Conservation (phyloP, 2,113 vertebrate genomes). For the Pungitius pungitius region DNA sequence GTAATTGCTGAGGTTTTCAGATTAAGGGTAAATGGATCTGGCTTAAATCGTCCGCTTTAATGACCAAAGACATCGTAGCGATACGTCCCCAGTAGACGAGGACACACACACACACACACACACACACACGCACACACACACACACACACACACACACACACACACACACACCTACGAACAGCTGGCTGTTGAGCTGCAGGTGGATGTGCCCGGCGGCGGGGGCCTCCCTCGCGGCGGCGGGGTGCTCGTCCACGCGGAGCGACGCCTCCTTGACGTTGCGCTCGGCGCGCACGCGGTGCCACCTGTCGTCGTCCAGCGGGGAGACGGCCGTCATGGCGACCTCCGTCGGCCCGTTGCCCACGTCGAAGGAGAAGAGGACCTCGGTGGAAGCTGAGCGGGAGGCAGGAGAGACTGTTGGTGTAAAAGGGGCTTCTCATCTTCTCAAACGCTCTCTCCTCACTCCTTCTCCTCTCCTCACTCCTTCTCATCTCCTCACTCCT, state of each 20-base stretch:
- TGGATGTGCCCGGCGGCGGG: slow-evolving; percentile 88
- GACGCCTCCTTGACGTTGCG: slow-evolving; percentile 91
- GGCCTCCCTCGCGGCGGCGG: slow-evolving; percentile 77
- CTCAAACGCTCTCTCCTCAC: not conserved
- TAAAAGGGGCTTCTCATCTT: no score
- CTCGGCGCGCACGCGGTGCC: slow-evolving; percentile 90
- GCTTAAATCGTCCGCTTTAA: slow-evolving; percentile 14
- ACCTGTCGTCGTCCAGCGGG: slow-evolving; percentile 88
- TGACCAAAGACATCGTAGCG: slow-evolving; percentile 1
- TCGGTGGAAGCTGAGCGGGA: slow-evolving; percentile 83
- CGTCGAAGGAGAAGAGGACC: slow-evolving; percentile 92
- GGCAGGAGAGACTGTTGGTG: no score
- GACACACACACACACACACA: not conserved
- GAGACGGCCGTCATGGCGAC: slow-evolving; percentile 79
- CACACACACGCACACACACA: slow-evolving; percentile 67
- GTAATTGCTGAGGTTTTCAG: not conserved
- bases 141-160: not conserved
- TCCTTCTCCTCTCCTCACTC: not conserved
- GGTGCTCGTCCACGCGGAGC: slow-evolving; percentile 86
- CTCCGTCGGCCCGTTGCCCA: slow-evolving; percentile 91
- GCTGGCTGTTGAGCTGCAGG: slow-evolving; percentile 93
- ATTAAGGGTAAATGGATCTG: not conserved
- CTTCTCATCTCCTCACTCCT: no score
- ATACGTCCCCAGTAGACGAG: not conserved
- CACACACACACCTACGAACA: slow-evolving; percentile 87